A percentile compares a stretch with the other conserved stretches of the same genome.
Conservation (phyloP, 2,888 invertebrate genomes). For the Agrochola litura region DNA sequence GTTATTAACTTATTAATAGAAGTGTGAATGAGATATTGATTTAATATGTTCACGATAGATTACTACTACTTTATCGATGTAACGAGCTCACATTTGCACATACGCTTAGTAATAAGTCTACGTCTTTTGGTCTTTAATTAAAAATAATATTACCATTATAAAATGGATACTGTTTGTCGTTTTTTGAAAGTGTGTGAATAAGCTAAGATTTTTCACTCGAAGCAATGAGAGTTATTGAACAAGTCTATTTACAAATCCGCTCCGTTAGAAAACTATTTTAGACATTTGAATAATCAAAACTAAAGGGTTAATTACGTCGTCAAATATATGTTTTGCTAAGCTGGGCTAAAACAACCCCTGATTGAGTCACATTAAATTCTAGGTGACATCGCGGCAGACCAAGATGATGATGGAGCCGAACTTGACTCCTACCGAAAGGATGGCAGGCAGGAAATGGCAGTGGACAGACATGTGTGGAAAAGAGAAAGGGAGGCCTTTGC, state of each 20-base stretch:
- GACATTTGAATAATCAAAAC: neutral
- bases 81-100: constrained; percentile 43
- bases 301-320: too few relatives aligned
- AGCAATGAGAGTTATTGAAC: neutral
- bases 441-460: too few relatives aligned
- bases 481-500: too few relatives aligned
- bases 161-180: constrained; percentile 1
- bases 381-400: too few relatives aligned
- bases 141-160: constrained; percentile 34
- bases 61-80: constrained; percentile 26
- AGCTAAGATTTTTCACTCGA: neutral
- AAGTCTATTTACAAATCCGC: neutral
- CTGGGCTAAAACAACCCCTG: too few relatives aligned
- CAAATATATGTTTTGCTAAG: too few relatives aligned
- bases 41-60: constrained; percentile 52
- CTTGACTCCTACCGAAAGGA: too few relatives aligned
- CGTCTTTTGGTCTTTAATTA: constrained; percentile 38
- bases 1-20: constrained; percentile 54
- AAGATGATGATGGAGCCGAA: too few relatives aligned
- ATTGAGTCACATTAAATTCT: too few relatives aligned
- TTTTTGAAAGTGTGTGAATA: constrained; percentile 15
- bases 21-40: constrained; percentile 59
- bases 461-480: too few relatives aligned
- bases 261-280: neutral
- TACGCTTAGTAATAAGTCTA: constrained; percentile 28